phyloP scores from a whole-genome alignment of 2,113 vertebrate species.

The Lates calcarifer region DNA sequence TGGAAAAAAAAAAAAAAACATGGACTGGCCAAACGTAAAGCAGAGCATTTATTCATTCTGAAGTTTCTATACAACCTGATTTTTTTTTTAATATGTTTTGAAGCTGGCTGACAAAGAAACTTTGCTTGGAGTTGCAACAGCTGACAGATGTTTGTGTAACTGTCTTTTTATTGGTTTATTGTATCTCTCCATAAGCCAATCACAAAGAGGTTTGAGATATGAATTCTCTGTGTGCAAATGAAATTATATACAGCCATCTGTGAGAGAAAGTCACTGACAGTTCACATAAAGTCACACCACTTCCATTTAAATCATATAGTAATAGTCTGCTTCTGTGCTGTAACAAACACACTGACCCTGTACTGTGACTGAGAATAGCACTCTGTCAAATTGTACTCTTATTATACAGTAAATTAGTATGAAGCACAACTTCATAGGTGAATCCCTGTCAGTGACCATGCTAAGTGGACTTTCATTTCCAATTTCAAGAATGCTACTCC shows the following conservation, averaged over 20 bases:
- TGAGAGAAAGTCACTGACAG: constrained; percentile 27
- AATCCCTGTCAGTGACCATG: constrained; percentile 55
- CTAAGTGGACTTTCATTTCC: constrained; percentile 71
- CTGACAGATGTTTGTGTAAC: constrained; percentile 6
- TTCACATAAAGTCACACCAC: constrained; percentile 37
- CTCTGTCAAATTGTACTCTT: constrained; percentile 19
- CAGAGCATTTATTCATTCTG: neutral
- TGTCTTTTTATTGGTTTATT: constrained; percentile 50
- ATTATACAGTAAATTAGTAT: constrained; percentile 59
- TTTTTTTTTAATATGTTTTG: constrained; percentile 4
- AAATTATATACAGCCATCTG: constrained; percentile 38
- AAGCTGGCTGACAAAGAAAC: constrained; percentile 13
- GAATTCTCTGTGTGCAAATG: constrained; percentile 49
- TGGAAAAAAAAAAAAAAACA: neutral
- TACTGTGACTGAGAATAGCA: constrained; percentile 45
- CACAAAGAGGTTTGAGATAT: constrained; percentile 17
- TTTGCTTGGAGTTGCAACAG: constrained; percentile 15
- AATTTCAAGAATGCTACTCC: constrained; percentile 78
- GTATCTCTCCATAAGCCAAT: constrained; percentile 30
- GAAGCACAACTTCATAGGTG: constrained; percentile 61
- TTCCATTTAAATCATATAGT: constrained; percentile 11
- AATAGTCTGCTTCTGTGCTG: constrained; percentile 17
- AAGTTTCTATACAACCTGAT: neutral
- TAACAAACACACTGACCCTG: constrained; percentile 37
- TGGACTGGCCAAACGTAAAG: neutral